A percentile compares a stretch with the other conserved stretches of the same genome.
These are phyloP conservation scores for Noctua fimbriata DNA, from an alignment of 2,888 invertebrate species.

Conservation along the genomic window DNA sequence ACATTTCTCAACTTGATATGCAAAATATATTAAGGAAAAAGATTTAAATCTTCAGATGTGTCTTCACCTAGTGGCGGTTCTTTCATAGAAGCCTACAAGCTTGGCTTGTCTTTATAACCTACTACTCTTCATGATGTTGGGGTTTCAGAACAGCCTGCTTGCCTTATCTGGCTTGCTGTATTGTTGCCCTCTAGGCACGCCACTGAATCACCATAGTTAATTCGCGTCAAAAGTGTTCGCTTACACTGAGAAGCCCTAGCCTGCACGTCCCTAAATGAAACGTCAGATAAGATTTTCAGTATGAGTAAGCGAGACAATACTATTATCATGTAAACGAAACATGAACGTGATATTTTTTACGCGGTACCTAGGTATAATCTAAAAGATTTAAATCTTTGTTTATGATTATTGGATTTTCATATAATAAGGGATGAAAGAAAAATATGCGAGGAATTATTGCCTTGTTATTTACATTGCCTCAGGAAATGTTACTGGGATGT, in stretches of 20 bases:
- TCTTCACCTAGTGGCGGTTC: neutral
- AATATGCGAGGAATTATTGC: slow-evolving; percentile 27
- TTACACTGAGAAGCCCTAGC: neutral
- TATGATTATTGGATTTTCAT: slow-evolving; percentile 27
- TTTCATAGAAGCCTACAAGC: neutral
- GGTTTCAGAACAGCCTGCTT: neutral
- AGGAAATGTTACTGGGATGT: slow-evolving; percentile 17
- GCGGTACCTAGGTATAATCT: neutral
- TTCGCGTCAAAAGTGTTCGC: neutral
- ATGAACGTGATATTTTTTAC: neutral
- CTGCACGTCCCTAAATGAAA: neutral
- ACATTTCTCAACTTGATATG: slow-evolving; percentile 34
- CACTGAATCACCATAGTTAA: neutral
- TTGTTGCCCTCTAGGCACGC: neutral
- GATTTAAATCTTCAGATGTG: slow-evolving; percentile 1
- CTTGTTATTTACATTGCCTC: slow-evolving; percentile 16
- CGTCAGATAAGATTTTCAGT: neutral
- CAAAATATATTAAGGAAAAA: slow-evolving; percentile 35
- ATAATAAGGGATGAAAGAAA: slow-evolving; percentile 28
- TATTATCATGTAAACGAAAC: neutral
- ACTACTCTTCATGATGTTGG: neutral
- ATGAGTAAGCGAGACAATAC: neutral
- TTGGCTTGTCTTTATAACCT: neutral
- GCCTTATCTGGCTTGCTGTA: neutral
- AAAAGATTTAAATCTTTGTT: neutral